These are phyloP conservation scores for Sardinella longiceps DNA, from an alignment of 2,797 vertebrate species.

Conservation along the genomic window DNA sequence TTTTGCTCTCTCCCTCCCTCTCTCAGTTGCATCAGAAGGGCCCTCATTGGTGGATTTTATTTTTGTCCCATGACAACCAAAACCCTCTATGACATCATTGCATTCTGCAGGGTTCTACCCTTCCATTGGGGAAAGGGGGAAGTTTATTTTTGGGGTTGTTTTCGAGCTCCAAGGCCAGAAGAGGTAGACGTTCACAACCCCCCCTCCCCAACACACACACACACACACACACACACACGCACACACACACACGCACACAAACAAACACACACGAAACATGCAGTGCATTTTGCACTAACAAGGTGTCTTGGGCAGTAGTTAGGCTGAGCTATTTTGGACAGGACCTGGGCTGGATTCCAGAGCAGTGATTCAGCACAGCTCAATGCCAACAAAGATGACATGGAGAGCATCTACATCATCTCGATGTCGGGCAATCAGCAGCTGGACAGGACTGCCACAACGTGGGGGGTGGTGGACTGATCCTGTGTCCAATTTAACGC, in stretches of 20 bases:
- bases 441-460: background rate
- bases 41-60: slow-evolving; percentile 19
- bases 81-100: slow-evolving; percentile 14
- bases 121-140: background rate
- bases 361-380: slow-evolving; percentile 59
- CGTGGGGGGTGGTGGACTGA: background rate
- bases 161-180: slow-evolving; percentile 15
- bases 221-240: too few relatives aligned
- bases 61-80: slow-evolving; percentile 22
- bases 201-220: too few relatives aligned
- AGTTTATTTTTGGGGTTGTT: slow-evolving; percentile 12
- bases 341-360: slow-evolving; percentile 61
- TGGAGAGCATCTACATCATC: background rate
- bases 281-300: slow-evolving; percentile 11
- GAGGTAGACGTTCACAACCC: background rate
- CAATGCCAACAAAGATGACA: background rate
- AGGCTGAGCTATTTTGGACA: background rate
- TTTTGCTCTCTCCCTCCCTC: background rate
- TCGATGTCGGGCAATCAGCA: background rate
- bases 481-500: background rate
- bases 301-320: background rate
- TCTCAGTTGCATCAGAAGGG: slow-evolving; percentile 12
- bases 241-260: too few relatives aligned
- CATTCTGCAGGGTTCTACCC: background rate
- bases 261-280: background rate